A percentile compares a stretch with the other conserved stretches of the same genome.
phyloP scores from a whole-genome alignment of 1,140 invertebrate species.

The Frieseomelitta varia region DNA sequence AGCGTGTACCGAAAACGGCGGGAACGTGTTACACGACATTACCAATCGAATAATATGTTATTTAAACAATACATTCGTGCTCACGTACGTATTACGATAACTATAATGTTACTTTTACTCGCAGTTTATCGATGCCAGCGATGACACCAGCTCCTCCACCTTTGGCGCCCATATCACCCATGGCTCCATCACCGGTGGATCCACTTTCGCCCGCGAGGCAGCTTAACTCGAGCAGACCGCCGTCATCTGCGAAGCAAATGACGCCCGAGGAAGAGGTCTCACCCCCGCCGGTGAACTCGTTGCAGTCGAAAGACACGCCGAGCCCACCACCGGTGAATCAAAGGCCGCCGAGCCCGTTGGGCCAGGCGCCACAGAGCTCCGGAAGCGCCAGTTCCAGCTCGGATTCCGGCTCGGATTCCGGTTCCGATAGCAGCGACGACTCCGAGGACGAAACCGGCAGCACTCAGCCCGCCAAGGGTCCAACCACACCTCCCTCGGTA shows the following conservation, averaged over 20 bases:
- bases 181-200: constrained; percentile 72
- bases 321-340: constrained; percentile 61
- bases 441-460: constrained; percentile 76
- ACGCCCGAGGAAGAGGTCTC: constrained; percentile 57
- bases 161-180: constrained; percentile 74
- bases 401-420: constrained; percentile 82
- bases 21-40: too few relatives aligned
- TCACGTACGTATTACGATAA: too few relatives aligned
- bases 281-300: constrained; percentile 54
- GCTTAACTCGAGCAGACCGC: constrained; percentile 54
- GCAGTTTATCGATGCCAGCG: constrained; percentile 67
- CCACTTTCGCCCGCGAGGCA: constrained; percentile 66
- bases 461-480: constrained; percentile 66
- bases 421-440: constrained; percentile 82
- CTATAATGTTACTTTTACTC: background rate
- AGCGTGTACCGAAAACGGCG: too few relatives aligned
- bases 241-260: constrained; percentile 55
- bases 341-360: constrained; percentile 75
- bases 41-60: too few relatives aligned
- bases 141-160: constrained; percentile 72
- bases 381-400: constrained; percentile 80
- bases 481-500: constrained; percentile 74
- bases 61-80: too few relatives aligned
- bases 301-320: constrained; percentile 47
- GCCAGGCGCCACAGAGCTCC: constrained; percentile 74